Base-by-base conservation (phyloP, 2,888 invertebrate genomes). In the Chrysotoxum bicinctum region DNA sequence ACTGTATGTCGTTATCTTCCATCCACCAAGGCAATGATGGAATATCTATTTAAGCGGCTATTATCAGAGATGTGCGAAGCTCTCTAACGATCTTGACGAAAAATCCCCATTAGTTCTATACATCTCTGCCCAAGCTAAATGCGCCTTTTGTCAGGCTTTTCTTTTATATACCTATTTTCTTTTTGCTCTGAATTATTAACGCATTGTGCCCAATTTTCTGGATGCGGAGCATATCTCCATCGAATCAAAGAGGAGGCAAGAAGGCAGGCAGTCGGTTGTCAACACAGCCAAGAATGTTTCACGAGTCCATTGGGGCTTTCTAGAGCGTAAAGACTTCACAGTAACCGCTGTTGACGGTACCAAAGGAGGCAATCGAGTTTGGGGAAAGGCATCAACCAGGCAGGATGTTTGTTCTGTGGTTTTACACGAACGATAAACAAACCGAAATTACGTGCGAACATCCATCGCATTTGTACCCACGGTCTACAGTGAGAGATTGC, bases 291-390 rank as follows among this genome's bases (percentile, higher is more conserved):
- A 81, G 85, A 81, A 68, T 66, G 50, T 73, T 80, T 77, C 73
- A 85, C 43, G 69, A 85, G 76, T 68, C 85, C 81, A 77, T 85
- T 85, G 85, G 76, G 85, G 35, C 19, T 73, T 77, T 81, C 80
- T 81, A 26, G 69, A 73, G 81, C 81, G 69, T 68, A 69, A 81
- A 70, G 35, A 45, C 60, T 66, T 56, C 40, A 62, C 50, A 48
- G 75, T 45, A 52, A 52, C 69, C 37, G 54, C 69, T 40, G 26
- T 37, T 54, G 69, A 69, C 52, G 54, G 12, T 50, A 64, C 66
- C 16, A 62, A 35, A 48, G 50, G 21, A 50, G 66, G 23, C 50
- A 12, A 37, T 37, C 2, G 21, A n/a, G 58, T 58, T 37, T 58
- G 19, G 35, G 14, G 35, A 21, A 35, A 56, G 30, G 37, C n/a